Evolutionary conservation across 37 sponge, comb jelly and placozoan species (phyloP), one percentile per base, ranked within the genome.

Genomic region (Oopsacas minuta): DNA sequence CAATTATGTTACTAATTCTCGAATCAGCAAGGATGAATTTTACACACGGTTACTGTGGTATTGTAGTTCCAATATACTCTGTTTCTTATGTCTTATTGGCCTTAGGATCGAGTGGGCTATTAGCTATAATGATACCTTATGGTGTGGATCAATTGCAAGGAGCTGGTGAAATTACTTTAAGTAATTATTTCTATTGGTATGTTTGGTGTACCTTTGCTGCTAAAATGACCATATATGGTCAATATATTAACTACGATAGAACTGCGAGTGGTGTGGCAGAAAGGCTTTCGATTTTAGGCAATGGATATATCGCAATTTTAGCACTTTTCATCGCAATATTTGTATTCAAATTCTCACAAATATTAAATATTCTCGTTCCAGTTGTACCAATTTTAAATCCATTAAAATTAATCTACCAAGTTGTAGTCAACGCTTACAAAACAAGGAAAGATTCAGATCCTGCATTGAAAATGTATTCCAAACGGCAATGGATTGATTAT

Each of bases 101-200:
- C 3, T n/a, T 61, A 12, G 75, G 75, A 20, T 61, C 75, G 1
- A 61, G 75, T n/a, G 75, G 75, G 7, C 28, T 61, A 61, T 20
- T 61, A n/a, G 75, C 28, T 3, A 3, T 61, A 61, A 61, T 61
- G 75, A 61, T 61, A 7, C 75, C 75, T 34, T 61, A 61, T 61
- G 75, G 75, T 25, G 75, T 61, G 1, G 75, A 61, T 34, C 75
- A 61, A n/a, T 3, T 61, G 28, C 28, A 61, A 61, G 75, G 75
- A 3, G 75, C 75, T 3, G 28, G 22, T n/a, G 75, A 61, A 12
- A 3, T 61, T 32, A 61, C 75, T 20, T 61, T 61, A 34, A 61
- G 75, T n/a, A 61, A n/a, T 32, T 61, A 61, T 34, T 61, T 61
- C 22, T 61, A 61, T 61, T 61, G 75, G 75, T 61, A 61, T 61